Conservation (phyloP, 2,888 invertebrate genomes). For the Stenchaetothrips biformis region DNA sequence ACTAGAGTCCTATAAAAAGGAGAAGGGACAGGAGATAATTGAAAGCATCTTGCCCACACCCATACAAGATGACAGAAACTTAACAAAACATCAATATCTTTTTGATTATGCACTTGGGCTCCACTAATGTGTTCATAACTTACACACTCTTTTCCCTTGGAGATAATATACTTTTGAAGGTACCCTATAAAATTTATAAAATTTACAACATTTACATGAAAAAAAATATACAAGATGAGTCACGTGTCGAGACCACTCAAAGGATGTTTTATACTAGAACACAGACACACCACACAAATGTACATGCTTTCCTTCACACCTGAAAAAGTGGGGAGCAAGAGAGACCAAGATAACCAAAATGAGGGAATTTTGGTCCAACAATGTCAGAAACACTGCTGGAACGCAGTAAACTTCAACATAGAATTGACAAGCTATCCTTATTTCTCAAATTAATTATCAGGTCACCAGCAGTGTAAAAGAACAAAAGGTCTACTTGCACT, state of each 20-base stretch:
- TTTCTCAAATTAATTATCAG: too few species aligned
- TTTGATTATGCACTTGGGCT: too few species aligned
- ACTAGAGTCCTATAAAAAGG: neutral
- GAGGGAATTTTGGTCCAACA: too few species aligned
- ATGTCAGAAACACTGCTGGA: too few species aligned
- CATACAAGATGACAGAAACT: neutral
- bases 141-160: too few species aligned
- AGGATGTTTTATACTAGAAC: neutral
- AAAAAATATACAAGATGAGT: neutral
- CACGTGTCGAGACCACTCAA: neutral
- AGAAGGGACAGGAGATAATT: too few species aligned
- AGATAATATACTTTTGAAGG: neutral
- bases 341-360: neutral
- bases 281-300: conserved; percentile 6
- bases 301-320: neutral
- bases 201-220: neutral
- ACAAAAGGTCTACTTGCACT: neutral
- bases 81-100: neutral
- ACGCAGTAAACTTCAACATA: too few species aligned
- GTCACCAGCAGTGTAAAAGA: neutral
- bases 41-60: too few species aligned
- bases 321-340: conserved; percentile 2
- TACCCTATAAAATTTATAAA: neutral
- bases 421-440: too few species aligned
- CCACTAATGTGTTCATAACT: too few species aligned